Base-by-base conservation (phyloP, 2,797 vertebrate species). In the Tamandua tetradactyla region DNA sequence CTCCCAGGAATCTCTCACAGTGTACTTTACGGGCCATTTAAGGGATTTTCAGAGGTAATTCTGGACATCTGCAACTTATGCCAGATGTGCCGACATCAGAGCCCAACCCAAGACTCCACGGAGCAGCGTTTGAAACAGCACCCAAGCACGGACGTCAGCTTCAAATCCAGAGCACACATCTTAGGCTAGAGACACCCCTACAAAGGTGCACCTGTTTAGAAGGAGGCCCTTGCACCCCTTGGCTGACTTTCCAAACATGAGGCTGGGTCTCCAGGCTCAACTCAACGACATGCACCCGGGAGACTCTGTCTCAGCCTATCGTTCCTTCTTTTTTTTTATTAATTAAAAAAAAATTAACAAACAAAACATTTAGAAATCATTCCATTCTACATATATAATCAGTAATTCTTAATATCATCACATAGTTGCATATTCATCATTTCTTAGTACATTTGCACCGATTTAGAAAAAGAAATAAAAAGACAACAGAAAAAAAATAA, bases 1-100 rank as follows among this genome's bases (percentile, higher is more conserved):
- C 23, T 66, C 22, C 42, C 44, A 20, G 30, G 35, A 25, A 52
- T 32, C 66, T 30, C 44, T 14, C 25, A 13, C 40, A 20, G 25
- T 22, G 25, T 14, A 89, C 37, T 47, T 47, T 52, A 55, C 0
- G 0, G 62, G 32, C 42, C 27, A 47, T 1, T 47, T 11, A 76
- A 79, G 35, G 37, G 15, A 55, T 47, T 75, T 79, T 79, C 35
- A 66, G 94, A n/a, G 52, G 91, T 15, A 32, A 93, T 47, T 80
- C 3, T 71, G 88, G 71, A 74, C 62, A 62, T 0, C 2, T 20
- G 30, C 10, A 64, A 44, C 35, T 72, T 80, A 81, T 72, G 82
- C 27, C 12, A 3, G 32, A 9, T 4, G 15, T 25, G 9, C 37
- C 9, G 42, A 81, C 82, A 71, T 72, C 6, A 32, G 30, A 62